Conservation (phyloP, 1,140 invertebrate genomes). For the Tyrophagus putrescentiae region DNA sequence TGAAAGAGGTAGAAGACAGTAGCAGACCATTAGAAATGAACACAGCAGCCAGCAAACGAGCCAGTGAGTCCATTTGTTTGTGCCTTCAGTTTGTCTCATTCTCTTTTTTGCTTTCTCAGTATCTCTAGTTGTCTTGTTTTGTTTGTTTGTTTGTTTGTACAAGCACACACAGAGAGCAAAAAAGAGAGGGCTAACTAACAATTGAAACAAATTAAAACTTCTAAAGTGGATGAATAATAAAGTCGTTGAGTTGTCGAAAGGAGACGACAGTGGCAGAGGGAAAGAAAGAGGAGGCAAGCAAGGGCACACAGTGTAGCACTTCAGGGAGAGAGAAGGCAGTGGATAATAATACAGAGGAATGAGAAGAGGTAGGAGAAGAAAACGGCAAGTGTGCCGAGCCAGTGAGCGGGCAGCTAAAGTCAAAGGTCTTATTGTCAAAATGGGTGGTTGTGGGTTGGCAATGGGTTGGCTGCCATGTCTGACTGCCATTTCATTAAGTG, state of each 20-base stretch:
- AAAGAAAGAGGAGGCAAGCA: neutral
- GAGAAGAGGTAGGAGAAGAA: no score
- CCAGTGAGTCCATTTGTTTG: neutral
- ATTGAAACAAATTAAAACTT: constrained; percentile 16
- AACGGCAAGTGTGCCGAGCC: no score
- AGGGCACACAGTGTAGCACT: neutral
- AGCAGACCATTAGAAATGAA: neutral
- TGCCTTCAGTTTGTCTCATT: neutral
- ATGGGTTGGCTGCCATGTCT: constrained; percentile 15
- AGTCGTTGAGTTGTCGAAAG: neutral
- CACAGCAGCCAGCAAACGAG: neutral
- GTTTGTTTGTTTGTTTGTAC: no score
- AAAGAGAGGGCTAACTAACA: neutral
- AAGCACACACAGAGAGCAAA: neutral
- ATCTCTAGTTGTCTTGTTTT: no score
- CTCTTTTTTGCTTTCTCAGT: no score
- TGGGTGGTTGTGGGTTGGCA: constrained; percentile 15
- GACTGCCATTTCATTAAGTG: neutral
- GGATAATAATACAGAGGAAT: constrained; percentile 1
- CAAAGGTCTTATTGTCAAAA: constrained; percentile 14
- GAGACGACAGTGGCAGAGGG: no score
- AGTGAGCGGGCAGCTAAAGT: neutral
- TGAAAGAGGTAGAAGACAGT: neutral
- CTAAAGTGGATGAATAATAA: constrained; percentile 12
- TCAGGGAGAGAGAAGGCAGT: neutral